Evolutionary conservation across 2,797 vertebrate genomes (phyloP).

Genomic region (Lacerta agilis): DNA sequence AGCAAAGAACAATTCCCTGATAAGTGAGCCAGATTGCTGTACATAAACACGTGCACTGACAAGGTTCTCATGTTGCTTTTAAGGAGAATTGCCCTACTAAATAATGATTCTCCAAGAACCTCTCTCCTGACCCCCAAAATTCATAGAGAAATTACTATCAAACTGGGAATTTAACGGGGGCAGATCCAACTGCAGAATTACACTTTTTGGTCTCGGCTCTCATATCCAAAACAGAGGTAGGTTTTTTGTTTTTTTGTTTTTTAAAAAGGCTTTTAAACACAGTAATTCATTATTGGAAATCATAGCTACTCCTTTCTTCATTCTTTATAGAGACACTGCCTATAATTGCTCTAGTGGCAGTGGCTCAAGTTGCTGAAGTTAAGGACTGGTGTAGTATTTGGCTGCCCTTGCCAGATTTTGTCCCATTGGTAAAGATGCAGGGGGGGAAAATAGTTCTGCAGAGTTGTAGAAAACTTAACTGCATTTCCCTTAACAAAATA

Average conservation of each 20-base stretch:
- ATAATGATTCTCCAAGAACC: neutral
- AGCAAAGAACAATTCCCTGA: conserved; percentile 55
- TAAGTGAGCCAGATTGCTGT: conserved; percentile 30
- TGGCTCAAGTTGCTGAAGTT: neutral
- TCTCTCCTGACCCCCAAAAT: conserved; percentile 36
- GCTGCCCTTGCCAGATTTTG: neutral
- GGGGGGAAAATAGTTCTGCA: neutral
- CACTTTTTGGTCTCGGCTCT: conserved; percentile 58
- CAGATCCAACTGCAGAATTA: conserved; percentile 50
- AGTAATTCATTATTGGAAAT: conserved; percentile 48
- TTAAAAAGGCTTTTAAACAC: conserved; percentile 64
- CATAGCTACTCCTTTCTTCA: conserved; percentile 48
- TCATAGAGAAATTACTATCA: conserved; percentile 61
- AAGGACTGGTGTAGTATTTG: neutral
- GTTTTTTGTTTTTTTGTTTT: conserved; percentile 15
- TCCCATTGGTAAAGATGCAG: conserved; percentile 26
- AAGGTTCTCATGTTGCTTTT: conserved; percentile 52
- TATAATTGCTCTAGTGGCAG: neutral
- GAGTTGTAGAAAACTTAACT: neutral
- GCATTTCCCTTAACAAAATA: conserved; percentile 61
- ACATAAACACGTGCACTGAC: conserved; percentile 53
- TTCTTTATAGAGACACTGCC: conserved; percentile 52
- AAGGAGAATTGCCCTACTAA: conserved; percentile 47
- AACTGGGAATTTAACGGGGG: conserved; percentile 49
- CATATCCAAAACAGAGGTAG: conserved; percentile 75